Evolutionary conservation across 1,140 invertebrate genomes (phyloP).

Genomic region (Anagrus nilaparvatae): DNA sequence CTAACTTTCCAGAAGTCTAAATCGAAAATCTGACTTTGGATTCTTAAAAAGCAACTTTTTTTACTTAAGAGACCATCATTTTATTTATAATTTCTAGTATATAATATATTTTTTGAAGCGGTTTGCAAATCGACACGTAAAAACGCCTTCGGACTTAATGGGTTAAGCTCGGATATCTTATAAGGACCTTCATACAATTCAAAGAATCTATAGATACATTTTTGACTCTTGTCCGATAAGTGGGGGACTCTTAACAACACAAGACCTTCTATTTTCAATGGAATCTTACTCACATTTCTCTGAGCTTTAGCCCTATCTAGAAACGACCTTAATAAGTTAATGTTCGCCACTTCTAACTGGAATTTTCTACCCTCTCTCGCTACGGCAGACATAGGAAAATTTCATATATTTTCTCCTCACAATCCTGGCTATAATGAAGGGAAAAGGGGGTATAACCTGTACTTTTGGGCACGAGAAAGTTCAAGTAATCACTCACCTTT

Average conservation of each 20-base stretch:
- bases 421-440: conserved; percentile 23
- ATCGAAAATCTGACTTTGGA: too few species aligned
- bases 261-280: background rate
- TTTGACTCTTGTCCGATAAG: background rate
- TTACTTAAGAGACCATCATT: too few species aligned
- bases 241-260: conserved; percentile 4
- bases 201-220: conserved; percentile 5
- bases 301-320: too few species aligned
- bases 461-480: conserved; percentile 25
- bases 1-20: too few species aligned
- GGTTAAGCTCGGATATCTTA: background rate
- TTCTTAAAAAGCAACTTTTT: too few species aligned
- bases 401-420: conserved; percentile 12
- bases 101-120: too few species aligned
- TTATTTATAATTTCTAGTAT: too few species aligned
- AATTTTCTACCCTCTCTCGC: too few species aligned
- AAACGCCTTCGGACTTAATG: background rate
- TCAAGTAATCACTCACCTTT: conserved; percentile 24
- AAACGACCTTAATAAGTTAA: too few species aligned
- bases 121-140: too few species aligned
- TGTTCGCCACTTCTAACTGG: too few species aligned
- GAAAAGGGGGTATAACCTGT: conserved; percentile 27
- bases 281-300: background rate
- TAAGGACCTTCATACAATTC: conserved; percentile 7
- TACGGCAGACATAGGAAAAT: too few species aligned